Base-by-base conservation (phyloP, 1,140 invertebrate genomes). In the Scaptomyza pallida region DNA sequence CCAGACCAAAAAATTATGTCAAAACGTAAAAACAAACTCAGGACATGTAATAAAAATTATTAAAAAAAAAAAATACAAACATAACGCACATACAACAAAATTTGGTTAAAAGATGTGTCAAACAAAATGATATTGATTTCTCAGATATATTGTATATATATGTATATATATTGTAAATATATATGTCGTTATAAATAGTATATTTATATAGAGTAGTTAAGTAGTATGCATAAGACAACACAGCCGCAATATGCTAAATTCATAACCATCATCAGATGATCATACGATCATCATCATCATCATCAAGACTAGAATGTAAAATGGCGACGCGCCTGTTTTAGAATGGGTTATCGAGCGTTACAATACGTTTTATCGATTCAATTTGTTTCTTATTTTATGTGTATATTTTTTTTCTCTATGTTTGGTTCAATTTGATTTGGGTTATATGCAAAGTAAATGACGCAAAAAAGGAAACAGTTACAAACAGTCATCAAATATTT, bases 231-330 rank as follows among this genome's bases (percentile, higher is more conserved):
- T 85, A 81, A 88, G 81, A 86, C 81, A 86, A 86, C 81, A 86
- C 81, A 86, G 82, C 81, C 82, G 77, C 82, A 86, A 86, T 86
- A 85, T 85, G 81, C 81, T 86, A 85, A 85, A 80, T 62, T 85
- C 76, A 78, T 78, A 78, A 78, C 57, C 75, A 78, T 74, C 63
- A 57, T 68, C 59, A 62, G 67, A 61, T 69, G 64, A 79, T 79
- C 33, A 73, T 56, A 68, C 45, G 56, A 80, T 72, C 70, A 67
- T 75, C 76, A 80, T 70, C 17, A 70, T 79, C 65, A 60, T 65
- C 44, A 73, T 80, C 69, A 86, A 78, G 76, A 77, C 81, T 80
- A 88, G 62, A 71, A 86, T 50, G 74, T 75, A 88, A 81, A 70
- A 64, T 69, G 70, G 63, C 43, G 62, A 74, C 81, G 61, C 73